These are phyloP conservation scores for Patiria pectinifera DNA, from an alignment of 53 echinoderm and acorn worm species.

Conservation along the genomic window DNA sequence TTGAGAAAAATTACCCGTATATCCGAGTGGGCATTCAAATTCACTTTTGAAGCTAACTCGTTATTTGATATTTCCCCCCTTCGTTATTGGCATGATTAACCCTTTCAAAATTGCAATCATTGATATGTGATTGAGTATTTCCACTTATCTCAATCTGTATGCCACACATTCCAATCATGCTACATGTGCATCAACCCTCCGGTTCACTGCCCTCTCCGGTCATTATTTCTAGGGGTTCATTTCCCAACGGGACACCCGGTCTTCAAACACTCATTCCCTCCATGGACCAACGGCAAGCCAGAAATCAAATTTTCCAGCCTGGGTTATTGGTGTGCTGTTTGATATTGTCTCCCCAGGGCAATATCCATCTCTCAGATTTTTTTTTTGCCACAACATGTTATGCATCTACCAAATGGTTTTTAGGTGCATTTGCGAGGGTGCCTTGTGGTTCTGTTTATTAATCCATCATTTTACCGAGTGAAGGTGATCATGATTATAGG, in stretches of 20 bases:
- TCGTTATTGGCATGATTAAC: background rate
- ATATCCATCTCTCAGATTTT: background rate
- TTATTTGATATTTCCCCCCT: background rate
- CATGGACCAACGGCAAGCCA: conserved; percentile 48
- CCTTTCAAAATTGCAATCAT: background rate
- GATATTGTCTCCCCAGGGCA: conserved; percentile 55
- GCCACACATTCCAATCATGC: conserved; percentile 45
- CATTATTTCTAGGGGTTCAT: conserved; percentile 52
- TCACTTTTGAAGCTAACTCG: background rate
- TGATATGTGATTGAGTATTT: conserved; percentile 16
- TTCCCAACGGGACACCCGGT: conserved; percentile 54
- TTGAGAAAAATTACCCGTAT: no score
- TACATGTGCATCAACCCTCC: conserved; percentile 26
- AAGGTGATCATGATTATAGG: background rate
- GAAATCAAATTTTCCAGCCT: conserved; percentile 46
- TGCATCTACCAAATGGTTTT: background rate
- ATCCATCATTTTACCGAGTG: conserved; percentile 2
- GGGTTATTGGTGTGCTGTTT: conserved; percentile 50
- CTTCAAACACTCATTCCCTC: conserved; percentile 44
- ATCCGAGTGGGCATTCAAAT: no score
- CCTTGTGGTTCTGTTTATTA: background rate
- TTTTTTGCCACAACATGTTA: background rate
- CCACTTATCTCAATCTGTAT: background rate
- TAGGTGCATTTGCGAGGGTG: background rate
- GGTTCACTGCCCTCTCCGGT: conserved; percentile 57